phyloP scores from a whole-genome alignment of 2,888 invertebrate genomes.

The Plusia festucae region DNA sequence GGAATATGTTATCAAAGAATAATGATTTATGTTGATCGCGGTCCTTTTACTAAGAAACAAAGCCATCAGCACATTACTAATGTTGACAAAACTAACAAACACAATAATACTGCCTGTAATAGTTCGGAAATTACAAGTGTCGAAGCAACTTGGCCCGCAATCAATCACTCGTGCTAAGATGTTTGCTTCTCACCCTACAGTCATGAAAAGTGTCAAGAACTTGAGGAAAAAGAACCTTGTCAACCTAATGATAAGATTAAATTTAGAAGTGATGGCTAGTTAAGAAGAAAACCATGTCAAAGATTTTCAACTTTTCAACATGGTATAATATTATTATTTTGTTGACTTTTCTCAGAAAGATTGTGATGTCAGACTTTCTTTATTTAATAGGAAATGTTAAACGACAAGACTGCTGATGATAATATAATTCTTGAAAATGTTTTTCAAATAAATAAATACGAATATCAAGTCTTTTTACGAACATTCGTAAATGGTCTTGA shows the following conservation, averaged over 20 bases:
- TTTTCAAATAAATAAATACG: not conserved
- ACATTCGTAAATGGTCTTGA: not conserved
- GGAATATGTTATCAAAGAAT: too few relatives aligned
- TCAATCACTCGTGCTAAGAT: slow-evolving; percentile 62
- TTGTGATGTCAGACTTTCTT: slow-evolving; percentile 15
- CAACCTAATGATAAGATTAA: slow-evolving; percentile 3
- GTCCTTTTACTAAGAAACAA: slow-evolving; percentile 15
- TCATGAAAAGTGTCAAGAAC: slow-evolving; percentile 13
- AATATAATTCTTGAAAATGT: not conserved
- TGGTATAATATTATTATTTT: slow-evolving; percentile 37
- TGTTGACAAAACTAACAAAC: slow-evolving; percentile 59
- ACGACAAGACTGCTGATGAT: not conserved
- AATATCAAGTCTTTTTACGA: not conserved
- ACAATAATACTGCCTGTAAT: slow-evolving; percentile 59
- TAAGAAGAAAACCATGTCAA: slow-evolving; percentile 40
- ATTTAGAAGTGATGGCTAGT: not conserved
- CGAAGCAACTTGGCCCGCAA: slow-evolving; percentile 59
- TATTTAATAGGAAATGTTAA: slow-evolving; percentile 10
- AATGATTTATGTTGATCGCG: not conserved
- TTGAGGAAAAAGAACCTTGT: slow-evolving; percentile 41
- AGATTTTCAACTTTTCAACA: slow-evolving; percentile 53
- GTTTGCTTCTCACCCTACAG: slow-evolving; percentile 47
- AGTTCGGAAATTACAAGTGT: slow-evolving; percentile 69
- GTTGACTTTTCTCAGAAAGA: slow-evolving; percentile 31
- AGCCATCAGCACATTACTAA: slow-evolving; percentile 34